Conservation (phyloP, 2,888 invertebrate genomes). For the Eudasyphora cyanicolor region DNA sequence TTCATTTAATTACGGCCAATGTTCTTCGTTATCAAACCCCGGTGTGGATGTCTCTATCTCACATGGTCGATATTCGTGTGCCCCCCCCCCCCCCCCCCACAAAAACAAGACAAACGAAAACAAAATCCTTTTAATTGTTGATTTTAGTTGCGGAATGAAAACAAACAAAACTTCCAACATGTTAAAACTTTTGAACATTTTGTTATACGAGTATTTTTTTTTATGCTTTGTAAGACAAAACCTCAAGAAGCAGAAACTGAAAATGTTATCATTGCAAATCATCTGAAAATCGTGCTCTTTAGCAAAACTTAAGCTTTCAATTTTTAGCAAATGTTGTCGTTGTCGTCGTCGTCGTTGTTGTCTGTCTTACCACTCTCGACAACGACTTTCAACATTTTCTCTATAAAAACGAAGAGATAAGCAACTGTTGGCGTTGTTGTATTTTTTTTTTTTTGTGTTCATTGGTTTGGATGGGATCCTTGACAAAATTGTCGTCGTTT, state of each 20-base stretch:
- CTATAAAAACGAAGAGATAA: background rate
- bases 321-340: slow-evolving; percentile 27
- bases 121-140: slow-evolving; percentile 27
- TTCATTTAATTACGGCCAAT: slow-evolving; percentile 9
- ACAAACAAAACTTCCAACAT: slow-evolving; percentile 9
- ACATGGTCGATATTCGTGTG: background rate
- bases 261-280: slow-evolving; percentile 25
- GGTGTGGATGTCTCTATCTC: background rate
- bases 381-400: background rate
- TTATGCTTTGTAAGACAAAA: too few relatives aligned
- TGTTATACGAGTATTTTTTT: too few relatives aligned
- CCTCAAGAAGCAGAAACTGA: slow-evolving; percentile 19
- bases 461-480: slow-evolving; percentile 9
- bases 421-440: slow-evolving; percentile 29
- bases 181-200: slow-evolving; percentile 27
- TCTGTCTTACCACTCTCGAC: background rate
- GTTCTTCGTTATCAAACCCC: slow-evolving; percentile 11
- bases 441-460: background rate
- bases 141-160: background rate
- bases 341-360: too few relatives aligned
- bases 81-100: too few relatives aligned
- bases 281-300: slow-evolving; percentile 55
- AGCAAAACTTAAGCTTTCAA: slow-evolving; percentile 62
- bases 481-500: slow-evolving; percentile 42
- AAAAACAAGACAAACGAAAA: too few relatives aligned